Percentiles rank a stretch among this genome's conserved stretches.
phyloP scores from a whole-genome alignment of 2,888 invertebrate genomes.

The Horisme vitalbata region DNA sequence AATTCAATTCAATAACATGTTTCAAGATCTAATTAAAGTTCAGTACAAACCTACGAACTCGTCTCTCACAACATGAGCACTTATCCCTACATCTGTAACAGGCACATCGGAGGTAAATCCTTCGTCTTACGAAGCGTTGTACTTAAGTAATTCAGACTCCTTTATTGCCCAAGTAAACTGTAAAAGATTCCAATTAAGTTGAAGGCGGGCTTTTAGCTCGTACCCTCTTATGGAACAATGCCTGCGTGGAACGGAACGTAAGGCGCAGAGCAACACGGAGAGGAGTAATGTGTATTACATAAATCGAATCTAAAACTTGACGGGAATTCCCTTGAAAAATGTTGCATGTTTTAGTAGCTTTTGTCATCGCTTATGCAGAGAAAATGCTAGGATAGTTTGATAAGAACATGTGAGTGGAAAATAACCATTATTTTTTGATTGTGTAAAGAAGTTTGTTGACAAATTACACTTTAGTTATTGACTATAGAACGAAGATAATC shows the following conservation, averaged over 20 bases:
- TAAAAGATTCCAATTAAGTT: slow-evolving; percentile 80
- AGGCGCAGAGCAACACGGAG: slow-evolving; percentile 29
- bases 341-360: slow-evolving; percentile 4
- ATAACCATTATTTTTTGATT: too few species aligned
- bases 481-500: too few species aligned
- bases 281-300: slow-evolving; percentile 35
- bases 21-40: slow-evolving; percentile 22
- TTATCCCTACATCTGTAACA: slow-evolving; percentile 46
- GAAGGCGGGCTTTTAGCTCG: slow-evolving; percentile 54
- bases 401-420: too few species aligned
- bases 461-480: too few species aligned
- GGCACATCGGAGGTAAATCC: slow-evolving; percentile 41
- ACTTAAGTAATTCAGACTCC: slow-evolving; percentile 54
- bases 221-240: slow-evolving; percentile 66
- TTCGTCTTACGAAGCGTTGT: slow-evolving; percentile 32
- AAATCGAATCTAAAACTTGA: slow-evolving; percentile 14
- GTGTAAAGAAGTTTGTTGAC: too few species aligned
- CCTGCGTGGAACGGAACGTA: slow-evolving; percentile 27
- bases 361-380: background rate
- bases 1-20: slow-evolving; percentile 8
- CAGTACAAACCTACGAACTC: slow-evolving; percentile 8
- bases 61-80: slow-evolving; percentile 27
- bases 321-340: slow-evolving; percentile 3
- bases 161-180: slow-evolving; percentile 75
- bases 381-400: background rate